Evolutionary conservation across 64 coral and sea anemone species (phyloP), one percentile per base, ranked within the genome.

Genomic region (Actinia equina): DNA sequence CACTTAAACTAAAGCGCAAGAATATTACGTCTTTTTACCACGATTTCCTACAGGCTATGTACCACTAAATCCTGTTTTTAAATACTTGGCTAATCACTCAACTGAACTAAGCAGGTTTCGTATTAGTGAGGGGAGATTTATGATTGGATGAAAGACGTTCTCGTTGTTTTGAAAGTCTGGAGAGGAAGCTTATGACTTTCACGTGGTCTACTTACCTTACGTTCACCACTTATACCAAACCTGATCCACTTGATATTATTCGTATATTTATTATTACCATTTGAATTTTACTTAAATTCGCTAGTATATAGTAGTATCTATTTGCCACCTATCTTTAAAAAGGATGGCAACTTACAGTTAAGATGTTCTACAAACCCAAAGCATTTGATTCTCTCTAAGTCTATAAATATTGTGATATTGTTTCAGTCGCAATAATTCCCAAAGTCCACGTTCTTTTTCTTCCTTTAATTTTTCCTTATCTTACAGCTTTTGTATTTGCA

Each of bases 1-100:
- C 97, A 6, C 88, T 95, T 52, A 99, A 99, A 82, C 91, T 99
- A 12, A 99, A 95, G 74, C 90, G 97, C 0, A 92, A 92, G 80
- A 95, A 99, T 52, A 95, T 99, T 20, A 82, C 97, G 30, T 54
- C 62, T 20, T 92, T 91, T 83, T 99, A 99, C 77, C 85, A 87
- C 9, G 86, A 86, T 23, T 79, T 77, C 22, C 52, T 99, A 52
- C 87, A 91, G 71, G 91, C 97, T 17, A 94, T 99, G 97, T 99
- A 99, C 62, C 82, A 83, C 18, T 88, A 63, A 55, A 81, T 30
- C 30, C 30, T 37, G 30, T 1, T 0, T 37, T 37, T 37, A 37
- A 37, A 37, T 37, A 37, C 30, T 37, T 37, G 30, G 30, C 30
- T 37, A 37, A 37, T 37, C 30, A 30, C 25, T 30, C 49, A 16